phyloP scores from a whole-genome alignment of 1,140 invertebrate species.

The Myzus persicae region DNA sequence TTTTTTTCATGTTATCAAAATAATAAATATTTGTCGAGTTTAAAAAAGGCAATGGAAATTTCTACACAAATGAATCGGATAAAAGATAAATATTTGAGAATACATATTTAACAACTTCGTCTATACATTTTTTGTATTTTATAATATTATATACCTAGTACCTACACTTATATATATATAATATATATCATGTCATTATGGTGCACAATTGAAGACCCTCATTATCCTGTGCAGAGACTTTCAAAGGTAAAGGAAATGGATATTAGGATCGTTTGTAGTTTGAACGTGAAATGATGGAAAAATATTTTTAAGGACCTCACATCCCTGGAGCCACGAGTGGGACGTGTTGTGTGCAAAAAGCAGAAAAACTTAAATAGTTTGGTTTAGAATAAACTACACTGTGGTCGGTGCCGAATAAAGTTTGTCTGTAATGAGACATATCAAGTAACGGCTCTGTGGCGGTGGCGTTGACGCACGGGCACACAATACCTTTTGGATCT shows the following conservation, averaged over 20 bases:
- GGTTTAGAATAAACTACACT: background rate
- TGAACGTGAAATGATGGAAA: background rate
- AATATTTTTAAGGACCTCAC: conserved; percentile 36
- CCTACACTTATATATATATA: background rate
- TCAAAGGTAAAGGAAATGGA: conserved; percentile 34
- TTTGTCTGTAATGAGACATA: conserved; percentile 28
- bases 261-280: conserved; percentile 44
- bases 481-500: background rate
- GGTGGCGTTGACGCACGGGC: background rate
- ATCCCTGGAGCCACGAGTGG: background rate
- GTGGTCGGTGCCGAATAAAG: background rate
- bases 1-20: background rate
- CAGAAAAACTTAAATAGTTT: conserved; percentile 13
- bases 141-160: background rate
- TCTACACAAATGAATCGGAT: background rate
- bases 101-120: background rate
- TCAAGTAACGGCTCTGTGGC: background rate
- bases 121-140: background rate
- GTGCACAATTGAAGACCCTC: background rate
- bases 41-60: background rate
- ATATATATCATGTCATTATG: background rate
- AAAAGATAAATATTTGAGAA: background rate
- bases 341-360: background rate
- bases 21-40: background rate
- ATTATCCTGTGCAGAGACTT: background rate